A percentile compares a stretch with the other conserved stretches of the same genome.
Evolutionary conservation across 2,888 invertebrate species (phyloP).

Genomic region (Miltochrista miniata): DNA sequence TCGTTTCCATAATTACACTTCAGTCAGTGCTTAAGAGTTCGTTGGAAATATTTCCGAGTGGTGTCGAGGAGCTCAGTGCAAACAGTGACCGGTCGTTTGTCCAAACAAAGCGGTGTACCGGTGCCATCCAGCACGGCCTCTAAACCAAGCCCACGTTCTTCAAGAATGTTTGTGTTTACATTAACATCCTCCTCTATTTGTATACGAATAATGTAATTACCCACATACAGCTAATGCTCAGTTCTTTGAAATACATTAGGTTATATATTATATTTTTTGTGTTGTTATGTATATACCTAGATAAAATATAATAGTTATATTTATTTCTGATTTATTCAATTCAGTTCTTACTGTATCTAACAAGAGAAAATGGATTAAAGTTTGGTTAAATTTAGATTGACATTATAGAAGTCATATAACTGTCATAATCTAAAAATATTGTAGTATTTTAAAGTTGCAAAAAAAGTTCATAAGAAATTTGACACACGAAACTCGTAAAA

Average conservation of each 20-base stretch:
- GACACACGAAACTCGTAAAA: no score
- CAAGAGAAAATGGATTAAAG: no score
- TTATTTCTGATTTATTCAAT: no score
- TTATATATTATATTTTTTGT: not conserved
- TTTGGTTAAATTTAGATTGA: no score
- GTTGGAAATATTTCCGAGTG: conserved; percentile 75
- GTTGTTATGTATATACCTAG: not conserved
- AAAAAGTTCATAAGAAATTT: no score
- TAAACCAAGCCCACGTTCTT: conserved; percentile 59
- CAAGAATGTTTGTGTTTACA: conserved; percentile 69
- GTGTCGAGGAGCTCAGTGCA: conserved; percentile 70
- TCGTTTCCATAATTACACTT: conserved; percentile 35
- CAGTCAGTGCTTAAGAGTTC: conserved; percentile 55
- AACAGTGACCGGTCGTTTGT: conserved; percentile 79
- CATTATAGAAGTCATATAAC: no score
- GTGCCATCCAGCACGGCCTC: conserved; percentile 53
- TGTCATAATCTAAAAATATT: no score
- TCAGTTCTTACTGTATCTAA: no score
- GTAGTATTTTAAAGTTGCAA: no score
- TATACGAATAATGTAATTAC: conserved; percentile 70
- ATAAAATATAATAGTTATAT: no score
- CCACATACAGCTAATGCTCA: conserved; percentile 31
- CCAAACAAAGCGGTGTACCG: conserved; percentile 67
- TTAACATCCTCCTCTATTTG: conserved; percentile 65
- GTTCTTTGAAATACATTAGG: conserved; percentile 32